Percentiles rank a stretch among this genome's conserved stretches.
Evolutionary conservation across 64 coral and sea anemone genomes (phyloP).

Genomic region (Stichodactyla helianthus): DNA sequence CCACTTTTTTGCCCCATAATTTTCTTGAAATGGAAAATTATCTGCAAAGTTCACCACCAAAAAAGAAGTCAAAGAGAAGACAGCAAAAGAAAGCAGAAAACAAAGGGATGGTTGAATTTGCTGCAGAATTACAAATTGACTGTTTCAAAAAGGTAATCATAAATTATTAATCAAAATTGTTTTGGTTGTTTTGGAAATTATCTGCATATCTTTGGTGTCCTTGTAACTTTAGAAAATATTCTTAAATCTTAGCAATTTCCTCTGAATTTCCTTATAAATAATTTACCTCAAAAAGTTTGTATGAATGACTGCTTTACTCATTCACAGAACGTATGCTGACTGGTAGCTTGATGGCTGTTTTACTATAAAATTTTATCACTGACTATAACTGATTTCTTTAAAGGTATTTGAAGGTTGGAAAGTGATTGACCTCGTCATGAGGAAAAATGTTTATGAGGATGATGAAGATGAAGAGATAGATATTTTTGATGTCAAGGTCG

Average conservation of each 20-base stretch:
- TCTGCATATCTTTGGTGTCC: background rate
- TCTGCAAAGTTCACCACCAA: background rate
- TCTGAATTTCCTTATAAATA: too few relatives aligned
- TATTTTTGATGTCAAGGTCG: too few relatives aligned
- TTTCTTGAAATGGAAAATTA: background rate
- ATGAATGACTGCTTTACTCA: too few relatives aligned
- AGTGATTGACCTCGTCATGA: too few relatives aligned
- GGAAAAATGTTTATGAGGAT: too few relatives aligned
- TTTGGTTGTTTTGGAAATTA: background rate
- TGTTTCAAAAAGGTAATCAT: conserved; percentile 9
- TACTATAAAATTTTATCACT: too few relatives aligned
- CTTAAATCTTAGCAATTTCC: background rate
- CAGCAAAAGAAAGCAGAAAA: background rate
- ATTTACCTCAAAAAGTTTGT: too few relatives aligned
- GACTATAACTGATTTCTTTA: too few relatives aligned
- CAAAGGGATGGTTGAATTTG: background rate
- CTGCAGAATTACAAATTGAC: conserved; percentile 1
- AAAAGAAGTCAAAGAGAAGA: background rate
- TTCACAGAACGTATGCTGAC: background rate
- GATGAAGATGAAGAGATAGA: too few relatives aligned
- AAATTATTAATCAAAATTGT: background rate
- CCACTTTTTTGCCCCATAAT: too few relatives aligned
- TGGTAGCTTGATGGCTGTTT: too few relatives aligned
- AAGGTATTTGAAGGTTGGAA: too few relatives aligned
- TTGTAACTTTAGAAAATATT: background rate